Base-by-base conservation (phyloP, 2,888 invertebrate species). In the Phyllotreta cruciferae region DNA sequence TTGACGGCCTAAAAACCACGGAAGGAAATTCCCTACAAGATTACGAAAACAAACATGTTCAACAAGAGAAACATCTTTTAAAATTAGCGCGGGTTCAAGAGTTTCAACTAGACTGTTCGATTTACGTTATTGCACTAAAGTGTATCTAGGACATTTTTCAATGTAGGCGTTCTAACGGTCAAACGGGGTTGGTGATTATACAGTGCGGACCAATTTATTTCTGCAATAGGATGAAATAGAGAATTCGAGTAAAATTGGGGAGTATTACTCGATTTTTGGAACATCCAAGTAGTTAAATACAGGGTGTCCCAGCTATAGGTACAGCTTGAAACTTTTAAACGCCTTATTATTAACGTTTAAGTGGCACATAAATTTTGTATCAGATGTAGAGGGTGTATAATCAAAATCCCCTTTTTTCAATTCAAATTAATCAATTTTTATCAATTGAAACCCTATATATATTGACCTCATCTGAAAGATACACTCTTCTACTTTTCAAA, bases 101-200 rank as follows among this genome's bases (percentile, higher is more conserved):
- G 50, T 58, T 52, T 7, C 38, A 44, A 52, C 60, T 60, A 60
- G 58, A 58, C 14, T 41, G 6, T 14, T 57, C 24, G 39, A 57
- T 47, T 44, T 56, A 9, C 38, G 38, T 50, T 50, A 58, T 58
- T 50, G 50, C 52, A 58, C 58, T 50, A 58, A 53, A 50, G n/a
- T 42, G 50, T 41, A 50, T 58, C 37, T n/a, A 39, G 14, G 34
- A 49, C 39, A 57, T 49, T 58, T 50, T 13, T 58, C 13, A n/a
- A 52, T 7, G 38, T 52, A 11, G 52, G 52, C 52, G 38, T 42
- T 50, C 41, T 56, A 42, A 13, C 36, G 6, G 9, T 11, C 36
- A 56, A 36, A 34, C 35, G 14, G 44, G 24, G 36, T 36, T 24
- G 24, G 24, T 3, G 24, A 24, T 24, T 24, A n/a, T 14, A 47